phyloP scores from a whole-genome alignment of 2,888 invertebrate species.

The Podabrus alpinus region DNA sequence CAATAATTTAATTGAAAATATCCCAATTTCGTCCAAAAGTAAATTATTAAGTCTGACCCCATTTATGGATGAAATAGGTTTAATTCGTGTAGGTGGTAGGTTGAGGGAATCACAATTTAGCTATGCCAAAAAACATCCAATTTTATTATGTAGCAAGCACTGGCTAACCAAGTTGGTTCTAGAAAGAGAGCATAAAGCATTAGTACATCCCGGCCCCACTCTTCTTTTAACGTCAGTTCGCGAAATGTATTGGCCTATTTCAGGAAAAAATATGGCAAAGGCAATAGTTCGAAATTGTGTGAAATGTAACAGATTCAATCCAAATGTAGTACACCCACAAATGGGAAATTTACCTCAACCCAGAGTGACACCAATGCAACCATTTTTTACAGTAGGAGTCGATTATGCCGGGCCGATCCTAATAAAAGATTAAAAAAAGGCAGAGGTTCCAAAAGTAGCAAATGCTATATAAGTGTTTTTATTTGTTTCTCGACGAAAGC shows the following conservation, averaged over 20 bases:
- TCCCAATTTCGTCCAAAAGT: constrained; percentile 13
- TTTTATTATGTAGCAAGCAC: not conserved
- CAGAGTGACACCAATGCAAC: constrained; percentile 23
- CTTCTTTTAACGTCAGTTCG: not conserved
- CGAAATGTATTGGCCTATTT: constrained; percentile 19
- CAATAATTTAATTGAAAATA: constrained; percentile 4
- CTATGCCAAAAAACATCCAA: not conserved
- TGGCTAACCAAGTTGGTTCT: not conserved
- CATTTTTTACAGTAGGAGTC: constrained; percentile 31
- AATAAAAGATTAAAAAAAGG: constrained; percentile 27
- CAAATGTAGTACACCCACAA: constrained; percentile 21
- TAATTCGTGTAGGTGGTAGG: not conserved
- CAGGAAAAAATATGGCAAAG: constrained; percentile 2
- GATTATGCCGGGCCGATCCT: constrained; percentile 37
- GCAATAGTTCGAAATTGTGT: constrained; percentile 18
- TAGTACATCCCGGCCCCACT: constrained; percentile 1
- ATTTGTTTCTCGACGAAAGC: constrained; percentile 36
- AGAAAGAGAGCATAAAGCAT: not conserved
- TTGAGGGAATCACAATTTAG: not conserved
- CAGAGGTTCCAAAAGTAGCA: constrained; percentile 25
- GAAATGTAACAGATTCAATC: constrained; percentile 29
- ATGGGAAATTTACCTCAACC: constrained; percentile 40
- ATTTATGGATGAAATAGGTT: not conserved
- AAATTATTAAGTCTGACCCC: not conserved
- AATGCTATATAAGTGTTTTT: constrained; percentile 35